These are phyloP conservation scores for Leptopilina syphax DNA, from an alignment of 2,888 invertebrate genomes.

Conservation along the genomic window DNA sequence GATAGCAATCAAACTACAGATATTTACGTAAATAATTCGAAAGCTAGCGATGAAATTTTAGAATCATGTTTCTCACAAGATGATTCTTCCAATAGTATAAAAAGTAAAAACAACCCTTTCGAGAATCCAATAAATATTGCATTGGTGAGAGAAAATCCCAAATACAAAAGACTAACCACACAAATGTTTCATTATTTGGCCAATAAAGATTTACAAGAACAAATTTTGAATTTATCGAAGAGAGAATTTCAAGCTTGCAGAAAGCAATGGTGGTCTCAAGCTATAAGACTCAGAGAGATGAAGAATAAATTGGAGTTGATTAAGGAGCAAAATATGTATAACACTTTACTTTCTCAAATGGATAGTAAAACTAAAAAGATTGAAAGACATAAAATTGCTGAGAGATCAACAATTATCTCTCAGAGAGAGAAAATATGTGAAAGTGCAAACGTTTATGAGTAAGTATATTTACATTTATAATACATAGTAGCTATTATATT, in stretches of 20 bases:
- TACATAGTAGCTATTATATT: no score
- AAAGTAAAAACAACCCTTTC: slow-evolving; percentile 47
- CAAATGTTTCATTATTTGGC: slow-evolving; percentile 68
- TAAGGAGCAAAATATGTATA: slow-evolving; percentile 67
- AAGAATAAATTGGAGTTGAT: slow-evolving; percentile 67
- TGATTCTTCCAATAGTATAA: slow-evolving; percentile 54
- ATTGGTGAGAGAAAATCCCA: slow-evolving; percentile 59
- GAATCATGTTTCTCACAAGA: slow-evolving; percentile 8
- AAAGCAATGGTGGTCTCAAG: slow-evolving; percentile 70
- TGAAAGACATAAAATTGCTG: slow-evolving; percentile 62
- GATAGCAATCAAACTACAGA: not conserved
- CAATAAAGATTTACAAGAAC: slow-evolving; percentile 65
- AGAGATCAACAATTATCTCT: slow-evolving; percentile 59
- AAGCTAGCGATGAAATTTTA: not conserved
- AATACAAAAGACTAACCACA: slow-evolving; percentile 62
- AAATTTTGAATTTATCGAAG: slow-evolving; percentile 66
- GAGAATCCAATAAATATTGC: slow-evolving; percentile 59
- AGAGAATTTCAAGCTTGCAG: slow-evolving; percentile 66
- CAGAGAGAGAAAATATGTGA: slow-evolving; percentile 63
- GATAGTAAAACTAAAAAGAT: slow-evolving; percentile 61
- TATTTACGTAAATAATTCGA: not conserved
- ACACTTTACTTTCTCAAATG: slow-evolving; percentile 62
- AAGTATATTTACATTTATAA: slow-evolving; percentile 25
- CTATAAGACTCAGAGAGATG: slow-evolving; percentile 71
- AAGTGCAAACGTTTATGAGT: slow-evolving; percentile 69